Evolutionary conservation across 1,140 invertebrate species (phyloP).

Genomic region (Pemphigus obesinymphae): DNA sequence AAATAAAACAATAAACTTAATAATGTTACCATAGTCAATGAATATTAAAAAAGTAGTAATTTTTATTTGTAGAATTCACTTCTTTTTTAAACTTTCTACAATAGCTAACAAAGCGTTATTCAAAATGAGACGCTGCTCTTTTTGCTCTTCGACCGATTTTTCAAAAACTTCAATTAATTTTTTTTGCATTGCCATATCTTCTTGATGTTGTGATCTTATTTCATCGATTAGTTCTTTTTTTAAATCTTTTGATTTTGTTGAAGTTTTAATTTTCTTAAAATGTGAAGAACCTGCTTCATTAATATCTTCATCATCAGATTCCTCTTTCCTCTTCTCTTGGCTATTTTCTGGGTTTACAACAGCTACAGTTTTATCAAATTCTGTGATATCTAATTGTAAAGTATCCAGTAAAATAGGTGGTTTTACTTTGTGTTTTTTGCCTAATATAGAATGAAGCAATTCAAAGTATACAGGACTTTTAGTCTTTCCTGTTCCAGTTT

Average conservation of each 20-base stretch:
- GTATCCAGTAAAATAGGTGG: background rate
- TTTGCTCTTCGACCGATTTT: background rate
- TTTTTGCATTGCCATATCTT: background rate
- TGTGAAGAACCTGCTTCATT: background rate
- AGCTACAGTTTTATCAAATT: background rate
- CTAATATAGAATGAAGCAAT: background rate
- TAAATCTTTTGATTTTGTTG: background rate
- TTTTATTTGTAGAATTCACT: background rate
- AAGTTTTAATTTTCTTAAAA: background rate
- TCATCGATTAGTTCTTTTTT: background rate
- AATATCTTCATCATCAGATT: slow-evolving; percentile 1
- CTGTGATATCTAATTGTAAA: background rate
- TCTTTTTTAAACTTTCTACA: background rate
- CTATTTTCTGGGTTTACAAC: background rate
- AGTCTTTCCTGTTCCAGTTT: background rate
- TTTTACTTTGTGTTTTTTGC: background rate
- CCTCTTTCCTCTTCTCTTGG: background rate
- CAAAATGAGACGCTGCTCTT: background rate
- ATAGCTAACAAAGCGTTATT: background rate
- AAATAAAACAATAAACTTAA: too few species aligned
- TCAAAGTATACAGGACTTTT: background rate
- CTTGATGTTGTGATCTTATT: background rate
- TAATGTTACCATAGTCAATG: too few species aligned
- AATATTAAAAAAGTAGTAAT: too few species aligned
- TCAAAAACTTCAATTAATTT: background rate